Percentiles rank a stretch among this genome's conserved stretches.
Conservation (phyloP, 2,797 vertebrate genomes). For the Coracias cyanogaster region DNA sequence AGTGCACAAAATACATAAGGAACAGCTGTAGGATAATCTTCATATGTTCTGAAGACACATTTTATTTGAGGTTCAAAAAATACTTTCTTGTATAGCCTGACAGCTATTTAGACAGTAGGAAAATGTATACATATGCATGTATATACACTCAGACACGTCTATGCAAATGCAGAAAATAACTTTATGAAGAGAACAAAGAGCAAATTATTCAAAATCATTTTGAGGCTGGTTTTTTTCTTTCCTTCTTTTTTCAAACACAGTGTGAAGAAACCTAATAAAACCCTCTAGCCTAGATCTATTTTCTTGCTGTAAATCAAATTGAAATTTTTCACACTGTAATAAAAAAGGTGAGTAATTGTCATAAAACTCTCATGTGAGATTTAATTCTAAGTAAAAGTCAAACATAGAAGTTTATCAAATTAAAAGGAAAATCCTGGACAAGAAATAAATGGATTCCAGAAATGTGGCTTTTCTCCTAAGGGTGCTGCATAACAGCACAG, state of each 20-base stretch:
- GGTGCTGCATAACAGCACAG: background rate
- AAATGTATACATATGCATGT: fast-evolving
- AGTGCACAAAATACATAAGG: background rate
- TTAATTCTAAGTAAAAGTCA: background rate
- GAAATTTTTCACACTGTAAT: background rate
- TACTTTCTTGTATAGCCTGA: background rate
- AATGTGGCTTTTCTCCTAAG: background rate
- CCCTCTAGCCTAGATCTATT: background rate
- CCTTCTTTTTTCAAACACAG: background rate
- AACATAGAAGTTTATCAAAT: background rate
- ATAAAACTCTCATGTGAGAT: background rate
- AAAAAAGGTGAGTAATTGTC: background rate
- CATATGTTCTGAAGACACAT: background rate
- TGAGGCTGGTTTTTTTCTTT: background rate
- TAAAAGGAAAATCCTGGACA: background rate
- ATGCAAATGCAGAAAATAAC: background rate
- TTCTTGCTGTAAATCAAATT: background rate
- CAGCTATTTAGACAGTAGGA: background rate
- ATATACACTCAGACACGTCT: background rate
- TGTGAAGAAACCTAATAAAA: background rate
- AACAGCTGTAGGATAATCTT: background rate
- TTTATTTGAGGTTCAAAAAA: background rate
- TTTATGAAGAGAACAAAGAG: background rate
- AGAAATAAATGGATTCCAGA: background rate
- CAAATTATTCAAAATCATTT: background rate